Evolutionary conservation across 2,797 vertebrate species (phyloP), one percentile per base, ranked within the genome.

Genomic region (Buceros bicornis): DNA sequence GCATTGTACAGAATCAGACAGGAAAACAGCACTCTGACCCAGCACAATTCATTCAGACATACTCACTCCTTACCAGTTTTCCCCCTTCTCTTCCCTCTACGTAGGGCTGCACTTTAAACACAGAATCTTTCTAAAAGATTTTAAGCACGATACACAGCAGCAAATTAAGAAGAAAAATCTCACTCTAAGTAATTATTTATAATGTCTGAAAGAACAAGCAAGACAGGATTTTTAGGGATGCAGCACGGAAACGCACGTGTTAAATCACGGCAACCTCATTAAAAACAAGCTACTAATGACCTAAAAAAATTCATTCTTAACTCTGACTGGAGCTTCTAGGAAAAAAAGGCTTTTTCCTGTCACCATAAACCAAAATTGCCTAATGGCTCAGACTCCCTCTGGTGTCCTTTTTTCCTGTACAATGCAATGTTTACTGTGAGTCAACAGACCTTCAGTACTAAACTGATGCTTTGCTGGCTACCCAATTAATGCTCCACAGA

Each of bases 351-450:
- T 87, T 87, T 79, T 50, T 91, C 65, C 62, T 86, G 48, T 72
- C 78, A 79, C 72, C 45, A 56, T 65, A 94, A 89, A 71, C 65
- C 37, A 82, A 82, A 72, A 69, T 66, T 84, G 53, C 40, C 62
- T 84, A 87, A 92, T 20, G 91, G 54, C 62, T 93, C 66, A 94
- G 89, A 79, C 86, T 96, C 91, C 86, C 80, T 93, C 89, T 94
- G 77, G 77, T 67, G 88, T 90, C 53, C 65, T 50, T 91, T 76
- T 78, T 51, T n/a, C 18, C 60, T 79, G 72, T 64, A 93, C 80
- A 93, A 90, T 56, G 25, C 51, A 73, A 20, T 29, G 47, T 90
- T 91, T 95, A 90, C 60, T 89, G 40, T 24, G 35, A 90, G 25
- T 66, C 70, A 96, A 90, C 51, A 86, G 48, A 79, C n/a, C 21